A percentile compares a stretch with the other conserved stretches of the same genome.
phyloP scores from a whole-genome alignment of 2,888 invertebrate species.

The Celastrina argiolus region DNA sequence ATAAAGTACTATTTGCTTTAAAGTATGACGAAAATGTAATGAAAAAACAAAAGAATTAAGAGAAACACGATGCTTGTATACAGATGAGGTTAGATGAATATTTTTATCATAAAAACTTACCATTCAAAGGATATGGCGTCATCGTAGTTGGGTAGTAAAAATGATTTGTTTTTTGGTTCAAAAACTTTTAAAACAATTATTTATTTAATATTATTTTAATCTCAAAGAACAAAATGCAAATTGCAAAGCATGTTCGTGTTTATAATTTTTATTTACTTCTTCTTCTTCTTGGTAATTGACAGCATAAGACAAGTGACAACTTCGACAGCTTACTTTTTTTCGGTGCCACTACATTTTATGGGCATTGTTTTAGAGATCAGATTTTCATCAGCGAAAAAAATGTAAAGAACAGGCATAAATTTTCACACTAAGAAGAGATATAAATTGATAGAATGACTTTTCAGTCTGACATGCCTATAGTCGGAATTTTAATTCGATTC shows the following conservation, averaged over 20 bases:
- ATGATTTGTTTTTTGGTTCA: background rate
- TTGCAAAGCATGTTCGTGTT: conserved; percentile 5
- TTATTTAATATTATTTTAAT: background rate
- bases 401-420: too few species aligned
- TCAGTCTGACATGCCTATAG: too few species aligned
- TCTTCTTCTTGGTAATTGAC: background rate
- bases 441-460: too few species aligned
- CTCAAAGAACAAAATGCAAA: background rate
- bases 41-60: background rate
- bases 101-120: conserved; percentile 39
- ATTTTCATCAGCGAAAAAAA: too few species aligned
- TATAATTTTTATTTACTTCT: background rate
- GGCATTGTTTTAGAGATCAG: too few species aligned
- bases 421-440: too few species aligned
- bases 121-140: conserved; percentile 61
- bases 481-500: too few species aligned
- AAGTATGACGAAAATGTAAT: background rate
- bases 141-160: conserved; percentile 36
- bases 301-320: too few species aligned
- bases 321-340: background rate
- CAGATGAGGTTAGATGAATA: background rate
- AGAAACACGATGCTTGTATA: background rate
- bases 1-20: too few species aligned
- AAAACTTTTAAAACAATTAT: background rate
- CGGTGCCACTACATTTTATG: too few species aligned